These are phyloP conservation scores for Alexandromys fortis DNA, from an alignment of 2,113 vertebrate species.

Conservation along the genomic window DNA sequence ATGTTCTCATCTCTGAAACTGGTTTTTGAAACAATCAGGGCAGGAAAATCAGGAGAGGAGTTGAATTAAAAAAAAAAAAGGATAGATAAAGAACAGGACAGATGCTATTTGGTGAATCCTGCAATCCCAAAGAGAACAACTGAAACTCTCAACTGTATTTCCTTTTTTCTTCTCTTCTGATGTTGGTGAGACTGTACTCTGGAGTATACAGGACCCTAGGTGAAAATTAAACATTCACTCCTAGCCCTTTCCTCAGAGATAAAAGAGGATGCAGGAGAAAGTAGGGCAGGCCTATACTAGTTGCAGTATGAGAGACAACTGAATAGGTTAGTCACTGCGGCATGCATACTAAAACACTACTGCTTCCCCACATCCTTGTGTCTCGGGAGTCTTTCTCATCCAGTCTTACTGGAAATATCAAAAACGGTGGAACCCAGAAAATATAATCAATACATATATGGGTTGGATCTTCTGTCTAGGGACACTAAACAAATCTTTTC, in stretches of 20 bases:
- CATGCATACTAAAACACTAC: background rate
- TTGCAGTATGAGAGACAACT: background rate
- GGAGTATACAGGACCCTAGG: accelerated
- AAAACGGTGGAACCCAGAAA: background rate
- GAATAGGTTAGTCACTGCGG: background rate
- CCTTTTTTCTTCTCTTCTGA: background rate
- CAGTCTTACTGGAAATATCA: background rate
- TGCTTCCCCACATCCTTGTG: accelerated
- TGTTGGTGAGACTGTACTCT: background rate
- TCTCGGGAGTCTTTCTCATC: background rate
- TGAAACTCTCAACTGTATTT: background rate
- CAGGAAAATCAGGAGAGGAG: background rate
- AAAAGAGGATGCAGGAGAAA: accelerated
- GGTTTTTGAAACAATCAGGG: background rate
- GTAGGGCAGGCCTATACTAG: background rate
- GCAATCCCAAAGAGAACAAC: background rate
- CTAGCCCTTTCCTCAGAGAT: background rate
- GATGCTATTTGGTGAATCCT: background rate
- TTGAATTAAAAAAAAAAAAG: background rate
- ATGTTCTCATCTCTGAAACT: background rate
- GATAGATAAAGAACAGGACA: background rate
- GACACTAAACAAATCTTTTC: background rate
- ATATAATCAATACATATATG: background rate
- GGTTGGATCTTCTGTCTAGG: accelerated
- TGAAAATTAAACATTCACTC: background rate